Evolutionary conservation across 2,888 invertebrate genomes (phyloP), one percentile per base, ranked within the genome.

Genomic region (Microplitis deprimator): DNA sequence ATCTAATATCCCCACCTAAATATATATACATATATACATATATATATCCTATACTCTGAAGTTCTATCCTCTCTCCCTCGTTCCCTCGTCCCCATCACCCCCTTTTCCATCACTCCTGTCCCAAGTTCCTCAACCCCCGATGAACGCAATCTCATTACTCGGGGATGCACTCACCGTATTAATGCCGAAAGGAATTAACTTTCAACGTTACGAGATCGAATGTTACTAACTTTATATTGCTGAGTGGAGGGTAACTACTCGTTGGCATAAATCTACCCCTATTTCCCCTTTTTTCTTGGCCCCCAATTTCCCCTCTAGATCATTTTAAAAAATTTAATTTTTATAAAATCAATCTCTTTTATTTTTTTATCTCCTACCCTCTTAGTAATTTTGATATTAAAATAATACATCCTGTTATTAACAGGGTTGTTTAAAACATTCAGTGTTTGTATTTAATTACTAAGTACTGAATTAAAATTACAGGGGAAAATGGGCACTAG

Each of bases 131-230:
- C n/a, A 67, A 73, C 73, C 73, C 73, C 20, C 81, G 50, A 50
- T 50, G 82, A 82, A 81, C 83, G 84, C 86, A 86, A 86, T 87
- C 85, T 87, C 87, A 87, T 87, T 87, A 87, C 83, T 81, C 71
- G 39, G 64, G 81, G 85, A 84, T 86, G 84, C 87, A 85, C 85
- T 85, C 85, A 81, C 82, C 84, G 83, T 89, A 88, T 88, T 88
- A 89, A 87, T 89, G 85, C 87, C 87, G 83, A 85, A 85, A 87
- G 87, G 85, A 87, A 89, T 89, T 88, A 89, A 87, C 86, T 88
- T 88, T 88, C 85, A 82, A 84, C 84, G 85, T 85, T 85, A 84
- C 80, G 83, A 85, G 85, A 88, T 88, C 86, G 87, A 85, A 86
- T 86, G 84, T 87, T 86, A 87, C 87, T 86, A 85, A 87, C 84